A percentile compares a stretch with the other conserved stretches of the same genome.
These are phyloP conservation scores for Bovichtus variegatus DNA, from an alignment of 2,797 vertebrate species.

Conservation along the genomic window DNA sequence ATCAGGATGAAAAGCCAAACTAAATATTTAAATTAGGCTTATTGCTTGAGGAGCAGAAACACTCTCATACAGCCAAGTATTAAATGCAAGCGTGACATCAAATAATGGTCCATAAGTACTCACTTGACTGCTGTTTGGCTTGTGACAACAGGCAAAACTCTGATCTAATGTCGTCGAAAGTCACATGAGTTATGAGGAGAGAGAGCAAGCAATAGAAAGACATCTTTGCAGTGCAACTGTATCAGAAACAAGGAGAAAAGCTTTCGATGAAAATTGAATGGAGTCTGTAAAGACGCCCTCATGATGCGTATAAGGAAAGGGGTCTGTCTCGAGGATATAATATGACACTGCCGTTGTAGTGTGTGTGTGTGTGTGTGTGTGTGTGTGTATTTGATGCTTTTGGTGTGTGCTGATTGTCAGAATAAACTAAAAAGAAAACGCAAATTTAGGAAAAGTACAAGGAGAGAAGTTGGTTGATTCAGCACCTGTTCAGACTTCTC, in stretches of 20 bases:
- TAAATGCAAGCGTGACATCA: conserved; percentile 34
- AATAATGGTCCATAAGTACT: conserved; percentile 7
- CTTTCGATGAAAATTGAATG: conserved; percentile 27
- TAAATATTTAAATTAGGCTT: conserved; percentile 72
- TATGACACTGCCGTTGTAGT: conserved; percentile 38
- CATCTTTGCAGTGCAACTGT: conserved; percentile 80
- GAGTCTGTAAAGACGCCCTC: conserved; percentile 32
- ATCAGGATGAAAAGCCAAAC: conserved; percentile 35
- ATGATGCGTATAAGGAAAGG: conserved; percentile 25
- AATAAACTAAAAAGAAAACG: conserved; percentile 51
- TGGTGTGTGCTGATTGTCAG: conserved; percentile 81
- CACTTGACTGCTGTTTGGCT: conserved; percentile 26
- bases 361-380: conserved; percentile 16
- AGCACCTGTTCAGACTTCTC: conserved; percentile 79
- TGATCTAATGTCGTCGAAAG: conserved; percentile 11
- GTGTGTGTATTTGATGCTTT: conserved; percentile 52
- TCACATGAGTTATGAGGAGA: conserved; percentile 71
- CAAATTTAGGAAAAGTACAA: conserved; percentile 49
- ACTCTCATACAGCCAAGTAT: conserved; percentile 43
- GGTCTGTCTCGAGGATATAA: conserved; percentile 24
- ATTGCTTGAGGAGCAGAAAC: conserved; percentile 82
- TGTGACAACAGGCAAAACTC: conserved; percentile 22
- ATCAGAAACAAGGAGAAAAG: conserved; percentile 66
- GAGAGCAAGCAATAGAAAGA: conserved; percentile 76
- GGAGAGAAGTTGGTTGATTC: conserved; percentile 66